Percentiles rank a stretch among this genome's conserved stretches.
phyloP scores from a whole-genome alignment of 2,113 vertebrate genomes.

The Eira barbara region DNA sequence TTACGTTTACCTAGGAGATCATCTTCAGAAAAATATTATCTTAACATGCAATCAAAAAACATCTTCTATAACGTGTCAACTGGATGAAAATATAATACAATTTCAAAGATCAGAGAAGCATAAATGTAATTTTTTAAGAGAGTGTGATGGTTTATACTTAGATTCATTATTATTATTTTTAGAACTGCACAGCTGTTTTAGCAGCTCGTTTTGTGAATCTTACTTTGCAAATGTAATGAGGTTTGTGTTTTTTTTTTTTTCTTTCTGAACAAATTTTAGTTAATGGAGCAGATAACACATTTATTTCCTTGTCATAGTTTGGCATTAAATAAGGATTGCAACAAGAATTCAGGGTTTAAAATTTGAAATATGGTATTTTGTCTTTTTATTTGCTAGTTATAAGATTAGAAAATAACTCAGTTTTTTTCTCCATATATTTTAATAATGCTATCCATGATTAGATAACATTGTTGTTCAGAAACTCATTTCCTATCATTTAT shows the following conservation, averaged over 20 bases:
- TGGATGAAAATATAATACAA: conserved; percentile 46
- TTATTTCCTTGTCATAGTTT: conserved; percentile 54
- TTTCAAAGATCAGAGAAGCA: conserved; percentile 28
- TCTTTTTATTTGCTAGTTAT: neutral
- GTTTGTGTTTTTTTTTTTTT: neutral
- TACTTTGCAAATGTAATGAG: conserved; percentile 64
- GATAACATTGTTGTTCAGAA: neutral
- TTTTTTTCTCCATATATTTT: neutral
- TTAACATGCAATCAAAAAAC: conserved; percentile 43
- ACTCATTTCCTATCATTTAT: neutral
- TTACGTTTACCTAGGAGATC: conserved; percentile 21
- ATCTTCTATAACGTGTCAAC: conserved; percentile 33
- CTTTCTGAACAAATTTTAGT: conserved; percentile 44
- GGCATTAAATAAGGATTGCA: conserved; percentile 56
- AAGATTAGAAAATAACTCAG: conserved; percentile 26
- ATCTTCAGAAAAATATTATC: conserved; percentile 32
- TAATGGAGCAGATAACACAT: conserved; percentile 61
- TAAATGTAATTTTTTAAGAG: conserved; percentile 31
- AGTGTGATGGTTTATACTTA: conserved; percentile 10
- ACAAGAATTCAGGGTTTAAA: conserved; percentile 16
- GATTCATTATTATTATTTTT: conserved; percentile 68
- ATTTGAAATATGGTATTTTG: conserved; percentile 27
- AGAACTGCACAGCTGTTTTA: conserved; percentile 65
- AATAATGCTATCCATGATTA: neutral
- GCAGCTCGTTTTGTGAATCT: conserved; percentile 55